Evolutionary conservation across 2,888 invertebrate genomes (phyloP).

Genomic region (Stictocephala bisonia): DNA sequence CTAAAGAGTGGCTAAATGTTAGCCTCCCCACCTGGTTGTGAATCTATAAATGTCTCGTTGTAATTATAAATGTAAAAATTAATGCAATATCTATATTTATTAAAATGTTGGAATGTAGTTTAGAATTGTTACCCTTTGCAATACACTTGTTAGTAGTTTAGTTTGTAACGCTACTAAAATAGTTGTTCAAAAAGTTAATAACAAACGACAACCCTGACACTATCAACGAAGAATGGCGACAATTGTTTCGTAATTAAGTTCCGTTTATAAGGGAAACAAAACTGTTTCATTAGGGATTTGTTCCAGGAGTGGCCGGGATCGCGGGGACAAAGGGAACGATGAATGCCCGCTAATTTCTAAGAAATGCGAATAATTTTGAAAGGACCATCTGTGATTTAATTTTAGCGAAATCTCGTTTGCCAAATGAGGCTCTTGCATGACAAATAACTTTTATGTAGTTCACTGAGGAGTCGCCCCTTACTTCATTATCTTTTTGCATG

Average conservation of each 20-base stretch:
- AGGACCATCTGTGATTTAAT: conserved; percentile 32
- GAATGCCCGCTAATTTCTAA: conserved; percentile 36
- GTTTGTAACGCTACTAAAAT: no score
- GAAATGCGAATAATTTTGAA: conserved; percentile 38
- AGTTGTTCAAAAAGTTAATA: no score
- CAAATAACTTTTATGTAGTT: conserved; percentile 18
- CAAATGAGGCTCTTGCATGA: conserved; percentile 20
- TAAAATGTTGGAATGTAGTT: no score
- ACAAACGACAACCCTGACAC: no score
- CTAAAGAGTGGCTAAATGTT: no score
- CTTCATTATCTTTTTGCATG: conserved; percentile 21
- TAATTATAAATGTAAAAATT: no score
- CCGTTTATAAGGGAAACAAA: conserved; percentile 21
- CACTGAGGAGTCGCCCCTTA: conserved; percentile 4
- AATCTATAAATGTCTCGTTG: no score
- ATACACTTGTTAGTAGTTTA: no score
- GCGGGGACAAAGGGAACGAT: conserved; percentile 7
- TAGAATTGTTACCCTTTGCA: no score
- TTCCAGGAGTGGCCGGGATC: conserved; percentile 13
- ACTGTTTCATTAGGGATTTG: conserved; percentile 28
- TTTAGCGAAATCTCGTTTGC: conserved; percentile 8
- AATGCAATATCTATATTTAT: no score
- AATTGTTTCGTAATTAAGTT: conserved; percentile 34
- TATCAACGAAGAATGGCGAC: no score
- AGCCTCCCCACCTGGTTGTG: no score